Conservation (phyloP, 2,113 vertebrate species). For the Oreocharis arfaki region DNA sequence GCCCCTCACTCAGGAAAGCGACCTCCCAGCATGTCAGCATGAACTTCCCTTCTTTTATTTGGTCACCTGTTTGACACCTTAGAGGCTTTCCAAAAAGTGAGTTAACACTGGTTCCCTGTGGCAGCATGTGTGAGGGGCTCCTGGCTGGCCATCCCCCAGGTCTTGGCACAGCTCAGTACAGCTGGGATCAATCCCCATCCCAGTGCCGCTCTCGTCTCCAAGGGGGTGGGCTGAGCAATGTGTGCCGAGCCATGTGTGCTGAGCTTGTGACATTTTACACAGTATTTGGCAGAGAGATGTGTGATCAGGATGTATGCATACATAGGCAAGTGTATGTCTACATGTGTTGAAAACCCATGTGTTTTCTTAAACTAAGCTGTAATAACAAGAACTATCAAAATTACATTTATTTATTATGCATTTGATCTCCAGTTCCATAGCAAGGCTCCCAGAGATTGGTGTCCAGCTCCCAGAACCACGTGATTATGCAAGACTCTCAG, state of each 20-base stretch:
- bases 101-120: background rate
- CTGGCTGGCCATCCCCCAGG: background rate
- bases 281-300: background rate
- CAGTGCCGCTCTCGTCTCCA: background rate
- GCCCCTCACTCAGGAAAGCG: fast-evolving
- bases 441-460: background rate
- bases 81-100: background rate
- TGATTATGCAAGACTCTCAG: background rate
- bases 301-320: background rate
- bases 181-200: background rate
- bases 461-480: background rate
- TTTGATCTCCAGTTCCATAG: background rate
- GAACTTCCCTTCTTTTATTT: background rate
- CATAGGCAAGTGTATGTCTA: background rate
- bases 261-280: background rate
- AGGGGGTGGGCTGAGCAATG: background rate
- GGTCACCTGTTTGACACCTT: background rate
- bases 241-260: background rate
- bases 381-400: background rate
- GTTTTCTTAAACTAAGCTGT: background rate
- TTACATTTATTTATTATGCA: background rate
- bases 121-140: background rate
- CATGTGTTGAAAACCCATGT: background rate
- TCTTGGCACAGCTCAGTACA: background rate
- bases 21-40: background rate